Evolutionary conservation across 2,888 invertebrate species (phyloP).

Genomic region (Leptopilina myrica): DNA sequence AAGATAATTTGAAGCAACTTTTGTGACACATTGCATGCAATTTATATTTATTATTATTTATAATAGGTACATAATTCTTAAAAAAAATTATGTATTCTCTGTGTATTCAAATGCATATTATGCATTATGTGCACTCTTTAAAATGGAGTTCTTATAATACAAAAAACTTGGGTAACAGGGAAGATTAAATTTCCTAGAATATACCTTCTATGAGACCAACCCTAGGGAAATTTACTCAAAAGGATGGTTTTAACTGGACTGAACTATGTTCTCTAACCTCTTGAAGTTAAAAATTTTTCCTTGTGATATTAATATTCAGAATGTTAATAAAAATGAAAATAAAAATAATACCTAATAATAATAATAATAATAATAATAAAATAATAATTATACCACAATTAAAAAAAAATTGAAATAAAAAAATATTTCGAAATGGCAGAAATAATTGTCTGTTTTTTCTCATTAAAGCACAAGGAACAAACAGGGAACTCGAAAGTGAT

Average conservation of each 20-base stretch:
- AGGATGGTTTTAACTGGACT: neutral
- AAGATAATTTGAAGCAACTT: too few relatives aligned
- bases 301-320: neutral
- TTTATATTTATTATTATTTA: too few relatives aligned
- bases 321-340: neutral
- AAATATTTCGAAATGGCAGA: too few relatives aligned
- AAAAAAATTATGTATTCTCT: too few relatives aligned
- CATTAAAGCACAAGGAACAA: neutral
- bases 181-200: slow-evolving; percentile 22
- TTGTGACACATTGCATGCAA: too few relatives aligned
- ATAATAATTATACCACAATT: too few relatives aligned
- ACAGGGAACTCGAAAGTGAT: neutral
- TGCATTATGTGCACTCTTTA: neutral
- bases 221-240: slow-evolving; percentile 28
- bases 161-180: neutral
- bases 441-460: neutral
- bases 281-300: slow-evolving; percentile 3
- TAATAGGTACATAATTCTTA: too few relatives aligned
- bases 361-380: neutral
- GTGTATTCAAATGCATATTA: too few relatives aligned
- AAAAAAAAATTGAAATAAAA: too few relatives aligned
- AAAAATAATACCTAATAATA: neutral
- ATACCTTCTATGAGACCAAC: neutral
- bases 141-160: neutral
- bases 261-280: neutral